phyloP scores from a whole-genome alignment of 2,113 vertebrate genomes.

The Pedionomus torquatus region DNA sequence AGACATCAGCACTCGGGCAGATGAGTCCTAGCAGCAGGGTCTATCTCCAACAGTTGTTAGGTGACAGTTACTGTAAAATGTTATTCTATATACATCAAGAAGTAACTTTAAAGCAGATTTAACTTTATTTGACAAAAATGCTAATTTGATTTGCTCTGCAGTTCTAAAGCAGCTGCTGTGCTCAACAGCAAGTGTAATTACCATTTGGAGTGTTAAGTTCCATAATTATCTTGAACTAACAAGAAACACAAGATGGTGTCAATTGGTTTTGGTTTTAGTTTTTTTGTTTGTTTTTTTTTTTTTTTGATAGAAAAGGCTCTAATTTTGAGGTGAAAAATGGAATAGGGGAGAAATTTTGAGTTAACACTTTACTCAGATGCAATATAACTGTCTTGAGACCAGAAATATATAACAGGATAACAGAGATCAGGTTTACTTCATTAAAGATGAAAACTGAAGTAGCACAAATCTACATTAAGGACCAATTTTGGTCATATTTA shows the following conservation, averaged over 20 bases:
- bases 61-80: neutral
- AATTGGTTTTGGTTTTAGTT: neutral
- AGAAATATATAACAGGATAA: neutral
- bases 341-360: neutral
- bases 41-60: neutral
- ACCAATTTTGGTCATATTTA: neutral
- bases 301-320: neutral
- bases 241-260: neutral
- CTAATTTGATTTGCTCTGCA: conserved; percentile 6
- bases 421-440: neutral
- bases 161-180: neutral
- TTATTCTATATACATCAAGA: neutral
- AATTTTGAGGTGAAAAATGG: neutral
- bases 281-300: neutral
- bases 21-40: neutral
- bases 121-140: conserved; percentile 28
- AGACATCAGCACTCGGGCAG: neutral
- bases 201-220: conserved; percentile 12
- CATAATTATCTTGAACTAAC: conserved; percentile 30
- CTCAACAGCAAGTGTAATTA: conserved; percentile 28
- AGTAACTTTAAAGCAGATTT: neutral
- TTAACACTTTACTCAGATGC: neutral
- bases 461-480: neutral
- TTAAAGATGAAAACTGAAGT: neutral
- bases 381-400: neutral